Base-by-base conservation (phyloP, 2,797 vertebrate genomes). In the Takifugu ocellatus region DNA sequence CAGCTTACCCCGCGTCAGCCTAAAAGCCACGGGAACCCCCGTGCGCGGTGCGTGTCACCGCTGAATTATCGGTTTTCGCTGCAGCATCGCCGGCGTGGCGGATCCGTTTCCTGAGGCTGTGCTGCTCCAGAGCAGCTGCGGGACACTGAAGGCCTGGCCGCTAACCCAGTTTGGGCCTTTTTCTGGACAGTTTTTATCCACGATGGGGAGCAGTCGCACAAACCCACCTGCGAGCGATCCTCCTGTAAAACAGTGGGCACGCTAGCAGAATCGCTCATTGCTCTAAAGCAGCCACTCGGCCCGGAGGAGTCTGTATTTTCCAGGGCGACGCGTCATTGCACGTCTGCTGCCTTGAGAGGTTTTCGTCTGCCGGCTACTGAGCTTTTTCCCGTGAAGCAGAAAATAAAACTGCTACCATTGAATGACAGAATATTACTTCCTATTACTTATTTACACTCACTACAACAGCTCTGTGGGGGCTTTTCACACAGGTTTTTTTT, bases 61-160 rank as follows among this genome's bases (percentile, higher is more conserved):
- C 78, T 82, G 88, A 88, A 87, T 90, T 84, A 84, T 85, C 78
- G 78, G 72, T 86, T 89, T 84, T 83, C 76, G 74, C 74, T 78
- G 63, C 57, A 65, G 76, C 79, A 64, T 81, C 56, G 63, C 78
- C 82, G 84, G 89, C 86, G 85, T 66, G 74, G 84, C 24, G 73
- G 82, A 87, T 91, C 88, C 39, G 72, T 68, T 89, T 89, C 87
- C 88, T 83, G 77, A 64, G 51, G 61, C 68, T 49, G 79, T 51
- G 77, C 80, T 78, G 85, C 64, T 81, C 70, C 61, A 49, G 67
- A 66, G 78, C 84, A 88, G 88, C 88, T 88, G 82, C 73, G 62
- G 65, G 61, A 77, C 81, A 74, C 72, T 53, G 75, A 57, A 56
- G 71, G 65, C 61, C 77, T 59, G 73, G 75, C 81, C 70, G 82